Evolutionary conservation across 2,797 vertebrate genomes (phyloP).

Genomic region (Eulemur mongoz): DNA sequence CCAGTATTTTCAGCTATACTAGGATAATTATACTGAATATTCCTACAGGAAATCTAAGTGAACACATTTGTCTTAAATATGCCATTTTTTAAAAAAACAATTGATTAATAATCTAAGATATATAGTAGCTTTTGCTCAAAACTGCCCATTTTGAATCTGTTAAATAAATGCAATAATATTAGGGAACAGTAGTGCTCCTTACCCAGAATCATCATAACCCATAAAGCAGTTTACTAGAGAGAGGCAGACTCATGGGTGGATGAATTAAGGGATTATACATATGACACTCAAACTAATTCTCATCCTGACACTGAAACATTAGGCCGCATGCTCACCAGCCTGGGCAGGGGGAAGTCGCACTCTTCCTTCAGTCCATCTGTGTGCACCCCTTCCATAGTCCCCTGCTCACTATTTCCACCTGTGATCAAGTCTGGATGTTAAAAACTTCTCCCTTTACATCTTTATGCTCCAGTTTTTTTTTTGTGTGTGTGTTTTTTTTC

Average conservation of each 20-base stretch:
- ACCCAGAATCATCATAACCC: background rate
- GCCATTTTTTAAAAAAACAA: background rate
- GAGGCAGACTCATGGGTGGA: background rate
- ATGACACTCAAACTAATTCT: background rate
- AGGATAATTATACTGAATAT: background rate
- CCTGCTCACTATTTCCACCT: no score
- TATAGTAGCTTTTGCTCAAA: background rate
- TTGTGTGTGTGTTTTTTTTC: no score
- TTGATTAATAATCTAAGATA: background rate
- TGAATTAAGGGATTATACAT: background rate
- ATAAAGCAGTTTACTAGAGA: background rate
- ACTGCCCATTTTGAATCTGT: background rate
- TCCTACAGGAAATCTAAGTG: background rate
- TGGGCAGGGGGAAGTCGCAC: background rate
- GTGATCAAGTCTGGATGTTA: background rate
- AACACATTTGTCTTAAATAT: background rate
- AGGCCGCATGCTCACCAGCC: no score
- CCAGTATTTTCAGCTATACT: background rate
- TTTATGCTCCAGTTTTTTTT: background rate
- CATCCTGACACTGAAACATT: background rate
- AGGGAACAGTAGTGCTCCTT: background rate
- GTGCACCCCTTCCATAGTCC: background rate
- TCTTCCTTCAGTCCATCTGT: background rate
- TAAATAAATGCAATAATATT: background rate
- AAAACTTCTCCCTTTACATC: background rate